Conservation (phyloP, 2,888 invertebrate genomes). For the Cyclophora punctaria region DNA sequence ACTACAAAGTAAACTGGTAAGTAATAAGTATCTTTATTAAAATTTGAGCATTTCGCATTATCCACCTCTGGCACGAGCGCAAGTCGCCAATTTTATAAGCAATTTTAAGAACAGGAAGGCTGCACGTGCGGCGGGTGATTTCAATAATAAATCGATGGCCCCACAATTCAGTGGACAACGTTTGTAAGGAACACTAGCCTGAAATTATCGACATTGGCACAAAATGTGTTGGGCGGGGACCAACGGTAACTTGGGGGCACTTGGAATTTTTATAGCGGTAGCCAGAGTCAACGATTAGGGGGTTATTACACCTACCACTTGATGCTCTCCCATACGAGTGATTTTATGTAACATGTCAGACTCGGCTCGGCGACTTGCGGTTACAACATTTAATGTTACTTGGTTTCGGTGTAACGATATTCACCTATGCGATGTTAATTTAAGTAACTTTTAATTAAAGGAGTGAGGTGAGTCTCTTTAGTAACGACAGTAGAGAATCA, state of each 20-base stretch:
- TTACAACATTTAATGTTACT: too few species aligned
- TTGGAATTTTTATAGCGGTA: constrained; percentile 57
- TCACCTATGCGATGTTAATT: too few species aligned
- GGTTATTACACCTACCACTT: constrained; percentile 48
- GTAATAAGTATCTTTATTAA: constrained; percentile 11
- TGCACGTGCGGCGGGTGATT: constrained; percentile 60
- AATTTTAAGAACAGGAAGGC: constrained; percentile 59
- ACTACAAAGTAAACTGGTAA: too few species aligned
- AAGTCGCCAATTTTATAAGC: constrained; percentile 61
- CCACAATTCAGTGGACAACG: constrained; percentile 51
- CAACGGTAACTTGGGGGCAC: constrained; percentile 53
- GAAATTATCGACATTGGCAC: constrained; percentile 63
- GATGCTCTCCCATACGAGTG: constrained; percentile 19
- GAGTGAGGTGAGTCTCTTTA: too few species aligned
- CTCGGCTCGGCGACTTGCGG: neutral
- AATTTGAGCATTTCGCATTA: neutral
- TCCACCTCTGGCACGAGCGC: constrained; percentile 47
- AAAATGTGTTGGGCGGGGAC: constrained; percentile 52
- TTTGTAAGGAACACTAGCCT: constrained; percentile 50
- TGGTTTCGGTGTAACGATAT: too few species aligned
- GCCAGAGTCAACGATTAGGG: constrained; percentile 49
- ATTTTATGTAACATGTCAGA: constrained; percentile 26
- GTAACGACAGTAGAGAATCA: too few species aligned
- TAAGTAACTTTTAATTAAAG: too few species aligned
- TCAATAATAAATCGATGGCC: constrained; percentile 70